Conservation (phyloP, 1,140 invertebrate species). For the Aporrectodea caliginosa region DNA sequence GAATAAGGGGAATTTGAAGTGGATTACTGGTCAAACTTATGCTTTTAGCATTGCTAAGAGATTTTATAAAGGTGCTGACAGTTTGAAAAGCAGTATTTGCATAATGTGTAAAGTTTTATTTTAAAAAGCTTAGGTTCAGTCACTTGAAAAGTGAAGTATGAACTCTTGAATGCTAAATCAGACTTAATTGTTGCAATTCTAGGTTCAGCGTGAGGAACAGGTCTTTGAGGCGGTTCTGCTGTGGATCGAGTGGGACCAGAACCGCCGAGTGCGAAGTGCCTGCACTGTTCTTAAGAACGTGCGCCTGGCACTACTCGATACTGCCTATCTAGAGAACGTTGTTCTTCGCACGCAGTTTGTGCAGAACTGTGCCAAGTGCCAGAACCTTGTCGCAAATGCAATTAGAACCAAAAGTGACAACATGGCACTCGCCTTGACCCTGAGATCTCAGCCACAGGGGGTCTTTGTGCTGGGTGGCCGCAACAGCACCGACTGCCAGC, state of each 20-base stretch:
- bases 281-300: constrained; percentile 46
- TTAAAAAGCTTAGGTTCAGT: too few relatives aligned
- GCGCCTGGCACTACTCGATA: constrained; percentile 45
- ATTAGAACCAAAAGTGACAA: constrained; percentile 44
- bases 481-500: constrained; percentile 50
- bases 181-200: too few relatives aligned
- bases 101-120: too few relatives aligned
- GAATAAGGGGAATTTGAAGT: too few relatives aligned
- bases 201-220: constrained; percentile 57
- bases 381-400: constrained; percentile 49
- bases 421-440: constrained; percentile 40
- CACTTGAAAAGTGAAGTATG: too few relatives aligned
- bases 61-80: too few relatives aligned
- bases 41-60: too few relatives aligned
- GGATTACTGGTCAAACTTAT: too few relatives aligned
- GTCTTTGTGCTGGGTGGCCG: constrained; percentile 52
- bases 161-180: too few relatives aligned
- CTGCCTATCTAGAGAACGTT: constrained; percentile 46
- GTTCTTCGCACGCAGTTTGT: constrained; percentile 50
- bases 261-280: constrained; percentile 36
- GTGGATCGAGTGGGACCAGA: constrained; percentile 47
- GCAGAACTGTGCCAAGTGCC: constrained; percentile 49
- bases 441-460: constrained; percentile 58
- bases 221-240: constrained; percentile 59
- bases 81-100: too few relatives aligned